A percentile compares a stretch with the other conserved stretches of the same genome.
Conservation (phyloP, 2,888 invertebrate species). For the Brenthis daphne region DNA sequence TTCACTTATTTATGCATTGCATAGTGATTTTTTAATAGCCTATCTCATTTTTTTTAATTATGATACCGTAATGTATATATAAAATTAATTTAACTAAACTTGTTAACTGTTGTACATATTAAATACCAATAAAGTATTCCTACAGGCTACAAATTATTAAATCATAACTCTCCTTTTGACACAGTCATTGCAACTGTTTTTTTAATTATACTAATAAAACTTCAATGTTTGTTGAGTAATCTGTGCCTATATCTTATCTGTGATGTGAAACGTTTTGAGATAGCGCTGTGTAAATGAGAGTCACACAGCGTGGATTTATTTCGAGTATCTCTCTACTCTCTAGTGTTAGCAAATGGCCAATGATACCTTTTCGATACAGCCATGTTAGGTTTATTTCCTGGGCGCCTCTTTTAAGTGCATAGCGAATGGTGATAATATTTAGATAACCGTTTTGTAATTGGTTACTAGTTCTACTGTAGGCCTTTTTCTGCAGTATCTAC, state of each 20-base stretch:
- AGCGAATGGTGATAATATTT: no score
- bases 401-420: no score
- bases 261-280: constrained; percentile 26
- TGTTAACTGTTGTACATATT: not conserved
- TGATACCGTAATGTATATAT: no score
- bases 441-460: no score
- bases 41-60: no score
- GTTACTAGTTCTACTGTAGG: no score
- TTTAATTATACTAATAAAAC: constrained; percentile 16
- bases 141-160: no score
- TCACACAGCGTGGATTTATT: constrained; percentile 21
- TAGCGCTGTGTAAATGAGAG: constrained; percentile 19
- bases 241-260: constrained; percentile 32
- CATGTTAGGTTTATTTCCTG: not conserved
- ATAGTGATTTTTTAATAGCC: no score
- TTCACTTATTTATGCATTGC: no score
- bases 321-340: constrained; percentile 5
- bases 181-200: not conserved
- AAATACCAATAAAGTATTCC: no score
- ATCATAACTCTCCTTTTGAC: not conserved
- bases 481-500: no score
- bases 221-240: constrained; percentile 27
- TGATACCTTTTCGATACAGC: not conserved
- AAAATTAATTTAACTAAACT: not conserved
- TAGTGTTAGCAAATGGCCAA: not conserved